Evolutionary conservation across 2,113 vertebrate species (phyloP).

Genomic region (Ictidomys tridecemlineatus): DNA sequence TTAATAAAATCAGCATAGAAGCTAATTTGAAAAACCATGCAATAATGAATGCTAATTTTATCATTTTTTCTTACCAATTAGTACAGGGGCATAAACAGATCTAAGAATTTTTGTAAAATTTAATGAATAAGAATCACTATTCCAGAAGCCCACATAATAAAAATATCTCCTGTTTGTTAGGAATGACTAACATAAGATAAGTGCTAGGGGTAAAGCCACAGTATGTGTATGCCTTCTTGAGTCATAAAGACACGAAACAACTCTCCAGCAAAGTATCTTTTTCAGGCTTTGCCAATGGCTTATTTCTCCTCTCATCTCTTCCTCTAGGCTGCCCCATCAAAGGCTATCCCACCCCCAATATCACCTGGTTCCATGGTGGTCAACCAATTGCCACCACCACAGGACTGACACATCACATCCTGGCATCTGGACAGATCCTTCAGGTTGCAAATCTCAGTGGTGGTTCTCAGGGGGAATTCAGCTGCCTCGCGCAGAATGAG

Average conservation of each 20-base stretch:
- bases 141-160: constrained; percentile 1
- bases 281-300: not conserved
- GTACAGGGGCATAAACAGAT: not conserved
- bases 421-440: constrained; percentile 87
- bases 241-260: not conserved
- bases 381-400: constrained; percentile 77
- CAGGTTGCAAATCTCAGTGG: constrained; percentile 86
- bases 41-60: constrained; percentile 12
- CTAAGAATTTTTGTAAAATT: constrained; percentile 30
- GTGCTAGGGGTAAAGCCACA: not conserved
- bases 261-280: not conserved
- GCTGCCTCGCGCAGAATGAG: constrained; percentile 90
- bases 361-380: constrained; percentile 89
- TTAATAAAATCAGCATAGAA: not conserved
- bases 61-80: not conserved
- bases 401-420: constrained; percentile 75
- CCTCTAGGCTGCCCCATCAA: constrained; percentile 89
- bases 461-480: constrained; percentile 86
- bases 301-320: not conserved
- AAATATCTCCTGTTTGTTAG: constrained; percentile 18
- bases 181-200: constrained; percentile 8
- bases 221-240: not conserved
- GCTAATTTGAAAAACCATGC: not conserved
- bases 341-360: constrained; percentile 87
- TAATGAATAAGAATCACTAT: not conserved